Evolutionary conservation across 2,888 invertebrate genomes (phyloP).

Genomic region (Tillus elongatus): DNA sequence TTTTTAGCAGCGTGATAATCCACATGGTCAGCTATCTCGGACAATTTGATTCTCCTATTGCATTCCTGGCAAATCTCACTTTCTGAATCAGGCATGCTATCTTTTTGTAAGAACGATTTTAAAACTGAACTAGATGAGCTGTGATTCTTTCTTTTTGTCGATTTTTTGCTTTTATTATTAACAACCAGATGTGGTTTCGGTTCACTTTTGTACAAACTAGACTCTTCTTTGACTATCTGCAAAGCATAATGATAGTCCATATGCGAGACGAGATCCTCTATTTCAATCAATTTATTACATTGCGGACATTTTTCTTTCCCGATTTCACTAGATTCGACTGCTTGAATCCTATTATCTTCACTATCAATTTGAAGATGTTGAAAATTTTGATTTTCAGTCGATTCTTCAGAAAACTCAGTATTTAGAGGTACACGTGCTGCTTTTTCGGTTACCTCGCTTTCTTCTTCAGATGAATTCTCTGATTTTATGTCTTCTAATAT

Average conservation of each 20-base stretch:
- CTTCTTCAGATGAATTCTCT: conserved; percentile 5
- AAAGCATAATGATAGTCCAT: conserved; percentile 75
- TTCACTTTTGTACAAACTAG: conserved; percentile 24
- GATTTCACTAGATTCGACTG: conserved; percentile 32
- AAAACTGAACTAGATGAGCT: conserved; percentile 14
- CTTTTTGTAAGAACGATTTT: conserved; percentile 29
- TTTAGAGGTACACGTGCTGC: too few species aligned
- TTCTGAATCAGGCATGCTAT: conserved; percentile 18
- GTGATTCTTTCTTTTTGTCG: conserved; percentile 12
- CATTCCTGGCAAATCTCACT: conserved; percentile 55
- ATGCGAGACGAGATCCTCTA: conserved; percentile 62
- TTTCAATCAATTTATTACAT: conserved; percentile 55
- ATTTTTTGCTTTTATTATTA: conserved; percentile 6
- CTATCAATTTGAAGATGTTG: conserved; percentile 1
- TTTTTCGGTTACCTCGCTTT: background rate
- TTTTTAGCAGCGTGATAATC: conserved; percentile 81
- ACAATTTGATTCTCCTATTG: conserved; percentile 46
- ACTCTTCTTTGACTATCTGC: conserved; percentile 33
- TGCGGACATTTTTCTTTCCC: conserved; percentile 53
- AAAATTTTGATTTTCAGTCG: too few species aligned
- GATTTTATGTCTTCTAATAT: conserved; percentile 20
- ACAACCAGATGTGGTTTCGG: background rate
- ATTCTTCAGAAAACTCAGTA: background rate
- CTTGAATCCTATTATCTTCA: conserved; percentile 21
- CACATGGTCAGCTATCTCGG: conserved; percentile 56